Base-by-base conservation (phyloP, 2,888 invertebrate species). In the Bombylius major region DNA sequence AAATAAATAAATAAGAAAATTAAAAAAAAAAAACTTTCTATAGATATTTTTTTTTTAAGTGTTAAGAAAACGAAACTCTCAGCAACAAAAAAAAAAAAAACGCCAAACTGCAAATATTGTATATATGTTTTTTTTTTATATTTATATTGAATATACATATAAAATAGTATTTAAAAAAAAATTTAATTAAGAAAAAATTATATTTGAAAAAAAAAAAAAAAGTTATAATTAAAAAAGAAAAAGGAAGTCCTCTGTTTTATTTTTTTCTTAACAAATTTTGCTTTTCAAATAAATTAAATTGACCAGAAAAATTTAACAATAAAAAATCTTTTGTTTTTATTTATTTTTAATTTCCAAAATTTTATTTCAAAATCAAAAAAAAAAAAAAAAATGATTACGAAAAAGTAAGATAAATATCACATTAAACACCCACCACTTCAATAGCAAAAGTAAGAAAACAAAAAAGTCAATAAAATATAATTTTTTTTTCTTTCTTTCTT, bases 61-160 rank as follows among this genome's bases (percentile, higher is more conserved):
- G 58, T 60, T 60, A 60, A 59, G 57, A 59, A 60, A 60, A 60
- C 60, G 60, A 60, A 23, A 60, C 60, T 60, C 60, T 60, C 60
- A 60, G 60, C 60, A 58, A 60, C 58, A 58, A 60, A 58, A 58
- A 58, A 60, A 57, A 60, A 58, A 60, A 60, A 60, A 58, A 58
- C 58, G 60, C 58, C 60, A 60, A 60, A 60, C 60, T 59, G 60
- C 57, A 60, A 60, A 57, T 59, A 56, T 45, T 49, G 5, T 8
- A 45, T 45, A 7, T 45, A 14, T 44, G 1, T 23, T 2, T 23
- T 1, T 23, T 23, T 23, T 23, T 23, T 23, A 7, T 11, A 42
- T 42, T 11, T 42, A 42, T 42, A 4, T 42, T 42, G 39, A 42
- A 42, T 42, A 42, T 42, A 42, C 5, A 42, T 9, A 39, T 6